Evolutionary conservation across 2,113 vertebrate genomes (phyloP).

Genomic region (Pyrgilauda ruficollis): DNA sequence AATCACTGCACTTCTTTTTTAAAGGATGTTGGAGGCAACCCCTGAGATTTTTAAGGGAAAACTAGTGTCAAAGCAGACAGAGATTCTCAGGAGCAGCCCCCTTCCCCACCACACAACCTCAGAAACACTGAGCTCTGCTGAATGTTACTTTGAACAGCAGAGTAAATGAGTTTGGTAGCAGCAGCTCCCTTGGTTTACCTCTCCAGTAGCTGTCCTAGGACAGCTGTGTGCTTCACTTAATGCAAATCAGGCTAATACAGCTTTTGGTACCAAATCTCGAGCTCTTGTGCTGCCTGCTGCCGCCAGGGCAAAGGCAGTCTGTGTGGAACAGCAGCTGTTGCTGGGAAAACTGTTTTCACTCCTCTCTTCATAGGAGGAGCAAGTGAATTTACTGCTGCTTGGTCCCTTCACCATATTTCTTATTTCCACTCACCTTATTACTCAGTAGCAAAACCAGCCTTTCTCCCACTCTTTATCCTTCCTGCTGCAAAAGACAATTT

Average conservation of each 20-base stretch:
- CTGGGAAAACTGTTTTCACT: neutral
- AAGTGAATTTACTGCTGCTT: neutral
- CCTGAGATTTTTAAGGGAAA: neutral
- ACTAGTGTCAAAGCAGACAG: neutral
- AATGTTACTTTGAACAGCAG: neutral
- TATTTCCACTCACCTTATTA: neutral
- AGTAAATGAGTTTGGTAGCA: neutral
- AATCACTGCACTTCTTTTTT: neutral
- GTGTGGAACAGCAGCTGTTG: neutral
- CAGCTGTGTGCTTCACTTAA: neutral
- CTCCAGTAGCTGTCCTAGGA: neutral
- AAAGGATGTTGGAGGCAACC: neutral
- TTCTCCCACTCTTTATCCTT: neutral
- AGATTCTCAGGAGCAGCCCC: neutral
- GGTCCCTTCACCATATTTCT: neutral
- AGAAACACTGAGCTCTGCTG: neutral
- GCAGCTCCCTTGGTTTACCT: neutral
- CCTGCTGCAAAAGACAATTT: neutral
- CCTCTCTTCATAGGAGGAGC: neutral
- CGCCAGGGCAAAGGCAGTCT: fast-evolving
- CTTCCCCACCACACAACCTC: neutral
- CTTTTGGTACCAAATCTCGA: neutral
- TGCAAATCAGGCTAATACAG: neutral
- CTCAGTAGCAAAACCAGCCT: neutral
- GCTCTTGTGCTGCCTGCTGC: neutral